These are phyloP conservation scores for Salticus scenicus DNA, from an alignment of 2,888 invertebrate species.

Conservation along the genomic window DNA sequence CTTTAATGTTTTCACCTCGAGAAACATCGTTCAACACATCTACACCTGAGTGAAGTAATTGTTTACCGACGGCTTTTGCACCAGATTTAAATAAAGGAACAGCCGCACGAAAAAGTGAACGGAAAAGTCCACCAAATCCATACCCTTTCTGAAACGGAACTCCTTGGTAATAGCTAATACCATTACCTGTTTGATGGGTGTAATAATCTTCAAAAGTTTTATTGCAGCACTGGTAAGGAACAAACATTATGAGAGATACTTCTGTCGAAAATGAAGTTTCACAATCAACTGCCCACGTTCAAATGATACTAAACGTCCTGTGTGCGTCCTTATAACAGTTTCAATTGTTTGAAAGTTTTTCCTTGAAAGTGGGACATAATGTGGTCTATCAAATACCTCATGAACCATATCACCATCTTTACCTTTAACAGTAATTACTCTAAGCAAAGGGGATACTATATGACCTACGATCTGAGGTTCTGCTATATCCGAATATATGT, in stretches of 20 bases:
- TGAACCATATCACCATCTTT: conserved; percentile 18
- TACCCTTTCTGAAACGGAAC: conserved; percentile 25
- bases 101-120: conserved; percentile 28
- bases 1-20: background rate
- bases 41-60: conserved; percentile 21
- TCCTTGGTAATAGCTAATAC: conserved; percentile 31
- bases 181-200: conserved; percentile 22
- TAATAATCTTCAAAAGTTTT: conserved; percentile 32
- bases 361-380: conserved; percentile 24
- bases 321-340: conserved; percentile 42
- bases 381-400: conserved; percentile 1
- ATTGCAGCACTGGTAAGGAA: conserved; percentile 23
- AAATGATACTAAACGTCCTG: conserved; percentile 24
- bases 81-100: conserved; percentile 25
- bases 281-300: conserved; percentile 33
- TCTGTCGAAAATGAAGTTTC: conserved; percentile 29
- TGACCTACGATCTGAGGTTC: conserved; percentile 72
- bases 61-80: conserved; percentile 33
- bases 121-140: conserved; percentile 32
- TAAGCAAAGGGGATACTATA: conserved; percentile 71
- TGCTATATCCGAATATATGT: conserved; percentile 72
- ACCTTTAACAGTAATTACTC: conserved; percentile 72
- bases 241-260: conserved; percentile 18
- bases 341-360: conserved; percentile 38
- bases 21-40: conserved; percentile 19